Base-by-base conservation (phyloP, 2,113 vertebrate genomes). In the Smithornis capensis region DNA sequence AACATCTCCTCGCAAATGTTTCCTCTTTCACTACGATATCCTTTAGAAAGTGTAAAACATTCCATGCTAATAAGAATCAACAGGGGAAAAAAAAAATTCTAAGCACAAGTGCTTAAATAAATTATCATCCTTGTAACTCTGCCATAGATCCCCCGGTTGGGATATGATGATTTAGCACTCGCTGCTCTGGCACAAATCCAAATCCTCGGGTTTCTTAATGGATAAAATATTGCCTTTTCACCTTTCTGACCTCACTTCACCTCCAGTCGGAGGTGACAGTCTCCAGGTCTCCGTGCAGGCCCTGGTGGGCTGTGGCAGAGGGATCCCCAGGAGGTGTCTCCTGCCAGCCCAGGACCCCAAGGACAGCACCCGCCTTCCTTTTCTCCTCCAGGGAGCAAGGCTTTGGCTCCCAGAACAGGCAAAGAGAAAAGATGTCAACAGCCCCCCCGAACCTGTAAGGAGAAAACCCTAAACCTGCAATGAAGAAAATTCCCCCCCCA, bases 41-140 rank as follows among this genome's bases (percentile, higher is more conserved):
- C 90, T 71, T 84, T 81, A 92, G 91, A 95, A 97, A 94, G 95
- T 53, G 63, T 95, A 96, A 97, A 97, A 95, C 53, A 60, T 92
- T 96, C 94, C 90, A 93, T 40, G 65, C 73, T 97, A 97, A 97
- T 96, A 97, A 96, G 97, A 97, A 97, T 95, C 94, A 97, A 94
- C 65, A 86, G 77, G 76, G 65, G 12, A 56, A 71, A 80, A 88
- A 95, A 91, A 91, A 80, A 95, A 82, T n/a, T 91, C 89, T 75
- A 96, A 91, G 89, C 63, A 94, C 83, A 56, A 95, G 90, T 83
- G 65, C 64, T 91, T 93, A 95, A 97, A 97, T 94, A 96, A 97
- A 96, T 92, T 78, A 92, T 89, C 80, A 67, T 96, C 92, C 94
- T 81, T 92, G 93, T 89, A 92, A 91, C 77, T 83, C 80, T 92